These are phyloP conservation scores for Leptinotarsa lineolata DNA, from an alignment of 1,140 invertebrate species.

Conservation along the genomic window DNA sequence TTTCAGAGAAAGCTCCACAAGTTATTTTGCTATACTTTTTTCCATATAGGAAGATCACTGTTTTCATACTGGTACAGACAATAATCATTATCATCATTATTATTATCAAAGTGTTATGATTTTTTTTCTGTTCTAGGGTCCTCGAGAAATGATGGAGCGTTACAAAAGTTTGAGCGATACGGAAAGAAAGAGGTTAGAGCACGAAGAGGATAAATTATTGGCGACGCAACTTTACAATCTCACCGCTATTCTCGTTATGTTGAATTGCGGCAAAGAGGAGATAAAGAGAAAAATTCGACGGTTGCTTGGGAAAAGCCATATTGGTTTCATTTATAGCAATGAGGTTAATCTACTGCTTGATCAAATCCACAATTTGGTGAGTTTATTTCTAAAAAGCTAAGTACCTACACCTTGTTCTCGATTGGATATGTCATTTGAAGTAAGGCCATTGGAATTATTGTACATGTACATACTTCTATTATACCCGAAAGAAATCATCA, in stretches of 20 bases:
- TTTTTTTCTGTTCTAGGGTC: slow-evolving; percentile 62
- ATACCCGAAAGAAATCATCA: too few relatives aligned
- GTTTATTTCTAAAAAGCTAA: slow-evolving; percentile 43
- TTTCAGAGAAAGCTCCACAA: too few relatives aligned
- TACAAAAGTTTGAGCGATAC: slow-evolving; percentile 93
- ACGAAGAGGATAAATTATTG: slow-evolving; percentile 96
- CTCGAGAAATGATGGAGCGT: slow-evolving; percentile 98
- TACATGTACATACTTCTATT: too few relatives aligned
- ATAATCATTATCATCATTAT: too few relatives aligned
- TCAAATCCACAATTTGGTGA: slow-evolving; percentile 91
- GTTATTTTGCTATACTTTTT: too few relatives aligned
- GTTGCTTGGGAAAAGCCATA: slow-evolving; percentile 96
- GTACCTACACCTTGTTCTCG: too few relatives aligned
- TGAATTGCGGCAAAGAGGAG: slow-evolving; percentile 85
- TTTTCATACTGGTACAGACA: too few relatives aligned
- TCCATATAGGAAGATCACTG: too few relatives aligned
- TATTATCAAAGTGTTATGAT: too few relatives aligned
- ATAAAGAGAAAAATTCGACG: slow-evolving; percentile 91
- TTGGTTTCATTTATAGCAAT: slow-evolving; percentile 95
- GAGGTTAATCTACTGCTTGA: slow-evolving; percentile 97
- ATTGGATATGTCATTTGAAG: too few relatives aligned
- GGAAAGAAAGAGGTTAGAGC: slow-evolving; percentile 93
- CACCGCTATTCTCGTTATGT: slow-evolving; percentile 94
- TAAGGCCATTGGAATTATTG: too few relatives aligned
- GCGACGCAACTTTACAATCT: slow-evolving; percentile 96